Evolutionary conservation across 1,140 invertebrate species (phyloP), one percentile per base, ranked within the genome.

Genomic region (Cryptotermes secundus): DNA sequence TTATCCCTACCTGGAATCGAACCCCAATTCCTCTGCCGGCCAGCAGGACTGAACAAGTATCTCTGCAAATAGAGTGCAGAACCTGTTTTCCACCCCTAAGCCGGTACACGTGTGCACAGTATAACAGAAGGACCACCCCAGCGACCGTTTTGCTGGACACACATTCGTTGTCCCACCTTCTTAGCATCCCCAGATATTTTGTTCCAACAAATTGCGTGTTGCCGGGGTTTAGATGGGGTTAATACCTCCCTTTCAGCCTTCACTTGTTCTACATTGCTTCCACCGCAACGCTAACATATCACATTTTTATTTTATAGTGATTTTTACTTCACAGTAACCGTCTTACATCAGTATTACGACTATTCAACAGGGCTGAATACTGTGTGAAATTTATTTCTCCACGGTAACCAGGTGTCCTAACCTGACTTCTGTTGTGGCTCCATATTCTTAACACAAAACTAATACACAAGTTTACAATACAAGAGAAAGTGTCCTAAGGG

Each of bases 311-410:
- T 72, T 72, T n/a, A 72, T 12, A n/a, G 14, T 72, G 31, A 72
- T 72, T 72, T 72, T 72, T 31, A 72, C 26, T 72, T 72, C 59
- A 72, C 59, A 31, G 59, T 31, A 72, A 72, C 59, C 59, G 59
- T 26, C 59, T n/a, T 72, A 16, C 31, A 19, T 49, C 45, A 49
- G 16, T 49, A 49, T 49, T 22, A 19, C 45, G 26, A 72, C 59
- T 31, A 72, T 72, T 14, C 59, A 72, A n/a, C 31, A 9, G n/a
- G 26, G n/a, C 6, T 72, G 59, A 72, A 72, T 72, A 72, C 26
- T 31, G 59, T 72, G 59, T 72, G 59, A 72, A 72, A 72, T 72
- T 31, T 72, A 72, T 72, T 72, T 72, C 59, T 72, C 59, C 59
- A 72, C n/a, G 59, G 53, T 26, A 19, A 26, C 53, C 53, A 59